Evolutionary conservation across 2,888 invertebrate species (phyloP), one percentile per base, ranked within the genome.

Genomic region (Drosophila diplacantha): DNA sequence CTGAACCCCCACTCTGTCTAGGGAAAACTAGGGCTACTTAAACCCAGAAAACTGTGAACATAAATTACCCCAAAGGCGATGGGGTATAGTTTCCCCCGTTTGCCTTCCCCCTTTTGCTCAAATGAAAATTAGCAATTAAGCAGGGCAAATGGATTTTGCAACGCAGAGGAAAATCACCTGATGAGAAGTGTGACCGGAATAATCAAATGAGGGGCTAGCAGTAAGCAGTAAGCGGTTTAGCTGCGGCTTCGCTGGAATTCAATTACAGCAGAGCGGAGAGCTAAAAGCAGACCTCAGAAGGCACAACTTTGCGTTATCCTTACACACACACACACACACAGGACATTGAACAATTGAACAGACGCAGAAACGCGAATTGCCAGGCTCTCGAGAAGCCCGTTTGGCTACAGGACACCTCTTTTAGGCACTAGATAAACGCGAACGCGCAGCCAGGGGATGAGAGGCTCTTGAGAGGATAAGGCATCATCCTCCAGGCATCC

Each of bases 281-380:
- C 14, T 8, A 14, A 14, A 6, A 32, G 46, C 44, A 12, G 9
- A 47, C 2, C 9, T 18, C 31, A 31, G 8, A 14, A 31, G 5
- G 29, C 46, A 31, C 18, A 31, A 20, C 31, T 14, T n/a, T 31
- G 31, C 12, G 18, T 31, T 41, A 43, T 39, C 49, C 47, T 39
- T 6, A n/a, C 6, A 24, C 41, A 37, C 47, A 47, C n/a, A 35
- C 9, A 35, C 34, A 34, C 14, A 31, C 31, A 14, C 72, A 76
- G 77, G 81, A 77, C 81, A 77, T 80, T 70, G 63, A 77, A 77
- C 78, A 77, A 77, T 80, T 75, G 73, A 64, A 60, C 31, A 18
- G 24, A 39, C 14, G 46, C 49, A 52, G 53, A 74, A 35, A 31
- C 31, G 31, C 31, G 31, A 32, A 32, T 14, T 35, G 35, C 35